Evolutionary conservation across 2,797 vertebrate species (phyloP).

Genomic region (Potorous gilbertii): DNA sequence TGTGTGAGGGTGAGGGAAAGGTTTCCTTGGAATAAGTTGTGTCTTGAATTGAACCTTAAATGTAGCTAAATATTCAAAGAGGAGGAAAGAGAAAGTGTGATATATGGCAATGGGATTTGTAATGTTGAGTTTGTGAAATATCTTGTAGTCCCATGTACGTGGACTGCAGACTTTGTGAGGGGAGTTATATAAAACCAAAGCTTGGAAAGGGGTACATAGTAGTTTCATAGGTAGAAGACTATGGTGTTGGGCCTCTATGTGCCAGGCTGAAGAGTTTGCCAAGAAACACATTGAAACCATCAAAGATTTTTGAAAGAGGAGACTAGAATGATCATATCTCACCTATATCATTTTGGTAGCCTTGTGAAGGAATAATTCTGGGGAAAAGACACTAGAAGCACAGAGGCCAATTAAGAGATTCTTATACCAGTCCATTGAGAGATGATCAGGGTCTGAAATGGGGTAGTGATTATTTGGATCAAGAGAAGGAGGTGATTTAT

Average conservation of each 20-base stretch:
- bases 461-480: neutral
- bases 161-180: neutral
- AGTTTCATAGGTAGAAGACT: neutral
- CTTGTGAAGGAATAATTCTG: neutral
- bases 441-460: neutral
- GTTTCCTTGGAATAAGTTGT: neutral
- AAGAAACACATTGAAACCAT: neutral
- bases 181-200: neutral
- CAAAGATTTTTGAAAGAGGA: neutral
- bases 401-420: neutral
- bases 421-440: neutral
- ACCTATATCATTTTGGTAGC: neutral
- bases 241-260: neutral
- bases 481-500: neutral
- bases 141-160: neutral
- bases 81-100: neutral
- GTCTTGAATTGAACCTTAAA: neutral
- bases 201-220: neutral
- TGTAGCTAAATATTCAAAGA: neutral
- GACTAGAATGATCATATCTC: neutral
- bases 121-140: neutral
- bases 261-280: neutral
- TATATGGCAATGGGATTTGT: neutral
- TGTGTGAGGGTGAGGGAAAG: neutral
- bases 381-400: neutral